A percentile compares a stretch with the other conserved stretches of the same genome.
These are phyloP conservation scores for Cyanistes caeruleus DNA, from an alignment of 2,113 vertebrate species.

Conservation along the genomic window DNA sequence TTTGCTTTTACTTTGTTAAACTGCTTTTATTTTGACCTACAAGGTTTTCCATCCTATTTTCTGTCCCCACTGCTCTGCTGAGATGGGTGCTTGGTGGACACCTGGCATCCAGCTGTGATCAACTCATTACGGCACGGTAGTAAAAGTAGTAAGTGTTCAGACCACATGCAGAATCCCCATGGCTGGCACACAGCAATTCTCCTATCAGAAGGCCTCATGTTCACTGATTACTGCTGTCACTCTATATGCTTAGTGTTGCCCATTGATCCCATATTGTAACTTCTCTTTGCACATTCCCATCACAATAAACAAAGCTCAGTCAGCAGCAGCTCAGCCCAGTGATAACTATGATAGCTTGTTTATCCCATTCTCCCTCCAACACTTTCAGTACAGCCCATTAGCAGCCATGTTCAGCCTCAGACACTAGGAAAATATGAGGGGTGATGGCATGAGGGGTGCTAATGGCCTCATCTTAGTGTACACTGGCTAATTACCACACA, in stretches of 20 bases:
- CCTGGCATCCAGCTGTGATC: neutral
- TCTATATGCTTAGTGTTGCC: neutral
- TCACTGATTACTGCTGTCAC: neutral
- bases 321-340: neutral
- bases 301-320: neutral
- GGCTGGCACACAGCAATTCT: neutral
- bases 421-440: neutral
- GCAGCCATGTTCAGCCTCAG: neutral
- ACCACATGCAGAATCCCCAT: neutral
- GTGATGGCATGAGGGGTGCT: accelerated
- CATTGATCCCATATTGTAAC: neutral
- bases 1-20: neutral
- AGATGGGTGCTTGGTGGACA: neutral
- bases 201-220: neutral
- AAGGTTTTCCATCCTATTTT: neutral
- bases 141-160: neutral
- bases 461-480: neutral
- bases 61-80: neutral
- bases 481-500: neutral
- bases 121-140: neutral
- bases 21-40: neutral
- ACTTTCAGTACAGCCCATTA: neutral
- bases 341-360: neutral
- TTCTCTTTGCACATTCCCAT: neutral
- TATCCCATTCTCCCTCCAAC: neutral